Conservation (phyloP, 2,113 vertebrate genomes). For the Vombatus ursinus region DNA sequence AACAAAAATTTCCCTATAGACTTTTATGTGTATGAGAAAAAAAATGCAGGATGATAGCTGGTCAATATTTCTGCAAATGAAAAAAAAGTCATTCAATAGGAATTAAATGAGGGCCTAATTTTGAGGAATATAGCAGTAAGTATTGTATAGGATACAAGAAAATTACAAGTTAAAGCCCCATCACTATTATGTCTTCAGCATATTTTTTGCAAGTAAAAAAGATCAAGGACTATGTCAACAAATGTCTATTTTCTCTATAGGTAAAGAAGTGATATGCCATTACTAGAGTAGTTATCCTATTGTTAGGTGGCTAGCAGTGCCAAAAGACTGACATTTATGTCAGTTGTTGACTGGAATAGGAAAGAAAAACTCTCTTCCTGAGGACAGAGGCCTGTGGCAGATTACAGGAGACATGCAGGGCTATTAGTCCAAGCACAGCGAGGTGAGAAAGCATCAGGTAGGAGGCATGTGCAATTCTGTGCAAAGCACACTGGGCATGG, state of each 20-base stretch:
- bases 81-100: background rate
- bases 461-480: background rate
- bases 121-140: background rate
- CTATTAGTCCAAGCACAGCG: background rate
- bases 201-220: background rate
- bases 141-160: background rate
- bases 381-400: background rate
- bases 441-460: background rate
- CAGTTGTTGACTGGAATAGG: background rate
- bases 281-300: slow-evolving; percentile 43
- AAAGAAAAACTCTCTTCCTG: background rate
- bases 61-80: background rate
- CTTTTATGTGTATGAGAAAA: background rate
- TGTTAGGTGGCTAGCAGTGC: slow-evolving; percentile 2
- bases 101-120: background rate
- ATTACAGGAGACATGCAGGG: background rate
- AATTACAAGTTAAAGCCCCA: background rate
- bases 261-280: background rate
- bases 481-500: background rate
- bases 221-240: background rate
- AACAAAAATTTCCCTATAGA: background rate
- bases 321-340: slow-evolving; percentile 43
- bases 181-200: background rate
- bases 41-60: background rate
- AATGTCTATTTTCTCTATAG: background rate